Conservation (phyloP, 1,140 invertebrate species). For the Cepaea nemoralis region DNA sequence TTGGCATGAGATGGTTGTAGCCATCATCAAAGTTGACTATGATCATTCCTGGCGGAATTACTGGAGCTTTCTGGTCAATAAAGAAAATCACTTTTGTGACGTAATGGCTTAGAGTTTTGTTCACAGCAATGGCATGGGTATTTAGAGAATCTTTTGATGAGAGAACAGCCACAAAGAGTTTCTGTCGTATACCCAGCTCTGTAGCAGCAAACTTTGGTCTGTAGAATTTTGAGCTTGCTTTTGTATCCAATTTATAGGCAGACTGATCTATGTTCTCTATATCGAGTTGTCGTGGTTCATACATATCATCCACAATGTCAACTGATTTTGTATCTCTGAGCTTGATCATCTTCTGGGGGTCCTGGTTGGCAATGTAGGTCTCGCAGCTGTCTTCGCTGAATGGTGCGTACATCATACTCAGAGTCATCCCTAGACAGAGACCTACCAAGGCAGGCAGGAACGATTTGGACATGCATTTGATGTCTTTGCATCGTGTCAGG, state of each 20-base stretch:
- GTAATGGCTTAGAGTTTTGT: conserved; percentile 84
- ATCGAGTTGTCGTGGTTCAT: conserved; percentile 43
- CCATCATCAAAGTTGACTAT: conserved; percentile 70
- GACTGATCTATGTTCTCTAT: conserved; percentile 31
- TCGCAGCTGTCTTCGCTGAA: conserved; percentile 67
- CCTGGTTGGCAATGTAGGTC: conserved; percentile 44
- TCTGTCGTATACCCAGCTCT: conserved; percentile 90
- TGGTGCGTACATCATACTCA: conserved; percentile 66
- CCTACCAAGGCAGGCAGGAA: conserved; percentile 60
- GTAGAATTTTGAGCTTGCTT: conserved; percentile 54
- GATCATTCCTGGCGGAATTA: conserved; percentile 55
- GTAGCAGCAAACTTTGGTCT: conserved; percentile 92
- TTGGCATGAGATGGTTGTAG: conserved; percentile 64
- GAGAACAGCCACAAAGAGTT: conserved; percentile 87
- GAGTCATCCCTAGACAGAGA: conserved; percentile 62
- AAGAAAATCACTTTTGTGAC: conserved; percentile 84
- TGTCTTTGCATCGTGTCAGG: conserved; percentile 15
- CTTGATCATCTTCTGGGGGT: conserved; percentile 52
- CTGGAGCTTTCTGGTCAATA: conserved; percentile 78
- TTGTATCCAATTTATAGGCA: neutral
- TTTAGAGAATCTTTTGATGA: conserved; percentile 81
- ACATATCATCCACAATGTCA: conserved; percentile 40
- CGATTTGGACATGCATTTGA: conserved; percentile 41
- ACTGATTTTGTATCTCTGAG: conserved; percentile 52
- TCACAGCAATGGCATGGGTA: conserved; percentile 81